Base-by-base conservation (phyloP, 2,888 invertebrate genomes). In the Cerceris ruficornis region DNA sequence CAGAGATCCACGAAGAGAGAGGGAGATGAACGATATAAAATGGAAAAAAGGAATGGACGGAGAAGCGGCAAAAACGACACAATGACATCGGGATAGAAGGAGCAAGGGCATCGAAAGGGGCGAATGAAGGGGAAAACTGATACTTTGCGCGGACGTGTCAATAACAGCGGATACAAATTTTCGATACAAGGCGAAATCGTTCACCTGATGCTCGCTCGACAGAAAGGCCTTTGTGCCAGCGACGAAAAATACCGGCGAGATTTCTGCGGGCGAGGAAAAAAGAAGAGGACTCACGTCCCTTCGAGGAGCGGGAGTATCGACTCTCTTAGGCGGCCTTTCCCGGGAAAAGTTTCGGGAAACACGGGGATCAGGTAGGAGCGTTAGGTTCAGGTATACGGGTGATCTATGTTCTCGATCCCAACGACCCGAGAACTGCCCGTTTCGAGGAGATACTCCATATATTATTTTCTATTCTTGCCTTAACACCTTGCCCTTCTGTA, bases 321-420 rank as follows among this genome's bases (percentile, higher is more conserved):
- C 68, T 54, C 62, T 59, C 46, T 68, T 67, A 42, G 52, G 4
- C 28, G 54, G 55, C 57, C 43, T 62, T 74, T 60, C 64, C 39
- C 42, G 28, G 9, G 8, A 55, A 55, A 42, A 46, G 17, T 17
- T 46, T 28, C n/a, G 39, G 65, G 69, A 77, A 75, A 15, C 54
- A 15, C 13, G 64, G 59, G 11, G 8, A 17, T 39, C 8, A 14
- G 49, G 55, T 6, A 60, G 49, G n/a, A 9, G 9, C 49, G 65
- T 52, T 75, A 64, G 60, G 50, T 55, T 54, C 66, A 77, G 66
- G 69, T 70, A 77, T 62, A 69, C 57, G 11, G n/a, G n/a, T 9
- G 55, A 55, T 62, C 62, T 39, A 59, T 43, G 49, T 58, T 54
- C 50, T 58, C 41, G 14, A 5, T 55, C n/a, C 39, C 13, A 7